Conservation (phyloP, 2,797 vertebrate species). For the Sebastes itinus region DNA sequence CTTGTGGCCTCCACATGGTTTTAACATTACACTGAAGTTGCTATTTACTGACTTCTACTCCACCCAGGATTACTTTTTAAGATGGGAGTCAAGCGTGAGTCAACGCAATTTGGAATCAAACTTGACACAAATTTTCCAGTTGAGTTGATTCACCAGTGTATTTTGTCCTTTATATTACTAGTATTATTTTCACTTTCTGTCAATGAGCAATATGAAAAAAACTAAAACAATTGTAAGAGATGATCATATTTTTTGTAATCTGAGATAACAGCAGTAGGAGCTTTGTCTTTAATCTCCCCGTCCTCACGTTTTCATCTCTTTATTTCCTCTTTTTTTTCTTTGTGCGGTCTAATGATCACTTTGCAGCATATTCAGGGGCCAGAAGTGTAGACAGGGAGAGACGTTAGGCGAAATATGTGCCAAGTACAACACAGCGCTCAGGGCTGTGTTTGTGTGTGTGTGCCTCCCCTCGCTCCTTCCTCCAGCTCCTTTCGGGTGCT, state of each 20-base stretch:
- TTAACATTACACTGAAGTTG: not conserved
- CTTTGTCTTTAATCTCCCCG: not conserved
- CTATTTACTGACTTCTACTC: not conserved
- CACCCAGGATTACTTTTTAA: not conserved
- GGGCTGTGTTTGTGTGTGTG: slow-evolving; percentile 27
- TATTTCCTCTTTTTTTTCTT: not conserved
- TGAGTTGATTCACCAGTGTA: not conserved
- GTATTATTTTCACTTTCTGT: not conserved
- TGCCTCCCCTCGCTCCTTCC: slow-evolving; percentile 56
- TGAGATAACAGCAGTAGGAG: slow-evolving; percentile 1
- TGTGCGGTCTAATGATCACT: slow-evolving; percentile 35
- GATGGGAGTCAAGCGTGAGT: not conserved
- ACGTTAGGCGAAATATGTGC: slow-evolving; percentile 47
- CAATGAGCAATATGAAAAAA: not conserved
- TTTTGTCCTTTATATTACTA: not conserved
- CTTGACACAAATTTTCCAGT: not conserved
- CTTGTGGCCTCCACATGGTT: not conserved
- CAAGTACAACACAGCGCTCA: slow-evolving; percentile 67
- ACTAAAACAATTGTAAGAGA: not conserved
- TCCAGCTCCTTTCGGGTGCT: slow-evolving; percentile 58
- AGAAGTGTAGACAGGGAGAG: slow-evolving; percentile 52
- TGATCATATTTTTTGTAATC: not conserved
- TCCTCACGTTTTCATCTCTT: slow-evolving; percentile 22
- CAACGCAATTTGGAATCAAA: not conserved
- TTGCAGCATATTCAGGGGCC: slow-evolving; percentile 43